Conservation (phyloP, 1,140 invertebrate genomes). For the Solen grandis region DNA sequence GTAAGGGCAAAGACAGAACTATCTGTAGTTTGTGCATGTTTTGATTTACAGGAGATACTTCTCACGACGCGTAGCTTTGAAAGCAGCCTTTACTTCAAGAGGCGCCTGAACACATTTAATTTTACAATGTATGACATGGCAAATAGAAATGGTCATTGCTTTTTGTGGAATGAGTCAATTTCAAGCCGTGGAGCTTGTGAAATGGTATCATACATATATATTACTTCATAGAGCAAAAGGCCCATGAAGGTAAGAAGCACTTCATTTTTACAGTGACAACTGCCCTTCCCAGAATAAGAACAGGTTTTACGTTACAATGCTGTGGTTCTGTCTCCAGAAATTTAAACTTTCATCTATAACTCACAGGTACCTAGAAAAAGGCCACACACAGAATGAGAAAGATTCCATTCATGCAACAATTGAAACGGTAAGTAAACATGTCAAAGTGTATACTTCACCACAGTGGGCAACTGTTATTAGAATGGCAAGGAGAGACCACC, state of each 20-base stretch:
- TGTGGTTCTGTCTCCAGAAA: slow-evolving; percentile 17
- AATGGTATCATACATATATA: slow-evolving; percentile 32
- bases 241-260: background rate
- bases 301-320: slow-evolving; percentile 24
- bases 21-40: background rate
- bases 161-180: slow-evolving; percentile 10
- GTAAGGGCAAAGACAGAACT: background rate
- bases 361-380: no score
- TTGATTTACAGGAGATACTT: slow-evolving; percentile 35
- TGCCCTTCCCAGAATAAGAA: slow-evolving; percentile 30
- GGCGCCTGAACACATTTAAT: slow-evolving; percentile 34
- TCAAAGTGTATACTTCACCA: slow-evolving; percentile 7
- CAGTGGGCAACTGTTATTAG: slow-evolving; percentile 22
- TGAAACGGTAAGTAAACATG: background rate
- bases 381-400: slow-evolving; percentile 27
- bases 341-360: slow-evolving; percentile 25
- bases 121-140: slow-evolving; percentile 26
- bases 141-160: slow-evolving; percentile 27
- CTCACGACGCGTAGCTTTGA: slow-evolving; percentile 24
- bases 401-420: slow-evolving; percentile 27
- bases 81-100: slow-evolving; percentile 24
- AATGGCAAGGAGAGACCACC: no score
- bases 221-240: background rate
- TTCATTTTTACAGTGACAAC: slow-evolving; percentile 45
- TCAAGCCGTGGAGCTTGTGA: background rate